Evolutionary conservation across 2,888 invertebrate genomes (phyloP), one percentile per base, ranked within the genome.

Genomic region (Hermodice carunculata): DNA sequence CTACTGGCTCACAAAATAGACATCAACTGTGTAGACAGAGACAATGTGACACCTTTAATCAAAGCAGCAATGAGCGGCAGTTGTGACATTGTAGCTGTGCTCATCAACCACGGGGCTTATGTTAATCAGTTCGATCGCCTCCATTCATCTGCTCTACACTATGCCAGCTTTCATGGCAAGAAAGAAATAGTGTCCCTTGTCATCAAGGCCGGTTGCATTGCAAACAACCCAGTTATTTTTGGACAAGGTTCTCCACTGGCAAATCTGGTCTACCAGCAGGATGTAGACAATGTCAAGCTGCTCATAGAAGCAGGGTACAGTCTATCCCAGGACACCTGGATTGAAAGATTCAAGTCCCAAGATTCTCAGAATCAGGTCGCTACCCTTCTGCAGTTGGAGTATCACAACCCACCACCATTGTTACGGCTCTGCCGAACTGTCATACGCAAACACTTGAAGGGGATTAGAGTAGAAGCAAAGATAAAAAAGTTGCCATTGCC

Each of bases 221-320:
- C 54, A n/a, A 71, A 74, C 51, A 68, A 71, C 37, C 61, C 67
- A 14, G 65, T 73, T 19, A 66, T 75, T 31, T 67, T 76, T 22
- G 77, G 75, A 1, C 74, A 77, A 59, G 76, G 77, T 4, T 75
- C 77, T 5, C 77, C 77, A 2, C 52, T 78, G 6, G 70, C 73
- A 2, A 77, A 73, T 61, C 64, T 78, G 3, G 49, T 72, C 22
- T 46, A 67, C 31, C 69, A 71, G 24, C 65, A 62, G 6, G 76
- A 76, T 57, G 29, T 57, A n/a, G 46, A 57, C 1, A 74, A 70
- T 32, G 61, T 68, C 52, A n/a, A 24, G 1, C 54, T 75, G 22
- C 61, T 78, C 19, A 28, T 77, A 14, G 74, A 70, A 34, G 74
- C 76, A 8, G 78, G 78, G 1, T 78, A 77, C 54, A 61, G 63